Percentiles rank a stretch among this genome's conserved stretches.
These are phyloP conservation scores for Ochotona princeps DNA, from an alignment of 2,113 vertebrate genomes.

Conservation along the genomic window DNA sequence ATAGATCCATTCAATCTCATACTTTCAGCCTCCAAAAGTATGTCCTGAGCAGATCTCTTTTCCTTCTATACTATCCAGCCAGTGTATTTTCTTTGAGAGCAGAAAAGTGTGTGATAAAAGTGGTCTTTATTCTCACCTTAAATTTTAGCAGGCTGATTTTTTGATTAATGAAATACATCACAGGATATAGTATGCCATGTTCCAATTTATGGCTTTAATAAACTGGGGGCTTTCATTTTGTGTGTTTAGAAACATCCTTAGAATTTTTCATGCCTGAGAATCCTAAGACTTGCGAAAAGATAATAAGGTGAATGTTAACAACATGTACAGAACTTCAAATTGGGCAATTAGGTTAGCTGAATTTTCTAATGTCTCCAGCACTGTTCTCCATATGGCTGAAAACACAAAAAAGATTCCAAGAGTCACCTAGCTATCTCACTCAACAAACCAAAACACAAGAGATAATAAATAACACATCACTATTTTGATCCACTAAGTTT, in stretches of 20 bases:
- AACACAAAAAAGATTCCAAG: background rate
- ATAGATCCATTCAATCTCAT: too few species aligned
- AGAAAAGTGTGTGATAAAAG: background rate
- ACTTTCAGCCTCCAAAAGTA: too few species aligned
- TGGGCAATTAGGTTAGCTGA: background rate
- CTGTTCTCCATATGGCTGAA: background rate
- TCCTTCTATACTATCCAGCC: too few species aligned
- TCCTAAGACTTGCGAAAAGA: background rate
- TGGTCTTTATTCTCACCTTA: background rate
- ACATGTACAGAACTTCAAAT: background rate
- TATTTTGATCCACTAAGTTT: background rate
- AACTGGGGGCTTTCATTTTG: background rate
- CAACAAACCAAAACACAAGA: background rate
- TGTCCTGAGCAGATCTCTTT: too few species aligned
- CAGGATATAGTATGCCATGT: background rate
- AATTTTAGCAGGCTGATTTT: background rate
- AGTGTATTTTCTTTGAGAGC: too few species aligned
- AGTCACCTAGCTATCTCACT: background rate
- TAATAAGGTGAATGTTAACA: background rate
- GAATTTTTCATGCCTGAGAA: background rate
- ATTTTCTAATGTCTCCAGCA: background rate
- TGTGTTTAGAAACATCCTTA: background rate
- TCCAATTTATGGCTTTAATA: background rate
- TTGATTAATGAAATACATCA: slow-evolving; percentile 15
- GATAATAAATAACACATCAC: background rate